Percentiles rank a stretch among this genome's conserved stretches.
Conservation (phyloP, 1,140 invertebrate species). For the Archegozetes longisetosus region DNA sequence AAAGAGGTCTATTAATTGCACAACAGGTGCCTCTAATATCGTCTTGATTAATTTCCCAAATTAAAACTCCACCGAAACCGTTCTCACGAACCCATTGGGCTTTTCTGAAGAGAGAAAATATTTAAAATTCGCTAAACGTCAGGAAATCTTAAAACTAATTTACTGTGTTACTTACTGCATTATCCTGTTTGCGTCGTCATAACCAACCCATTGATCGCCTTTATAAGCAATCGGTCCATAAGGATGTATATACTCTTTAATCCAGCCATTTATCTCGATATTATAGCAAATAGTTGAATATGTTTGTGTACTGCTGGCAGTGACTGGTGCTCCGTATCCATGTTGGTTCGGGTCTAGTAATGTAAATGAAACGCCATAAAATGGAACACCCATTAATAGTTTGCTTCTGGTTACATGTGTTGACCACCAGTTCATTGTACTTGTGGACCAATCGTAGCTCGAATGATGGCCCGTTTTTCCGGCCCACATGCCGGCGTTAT, state of each 20-base stretch:
- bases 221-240: slow-evolving; percentile 44
- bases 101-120: too few relatives aligned
- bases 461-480: not conserved
- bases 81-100: too few relatives aligned
- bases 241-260: not conserved
- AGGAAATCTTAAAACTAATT: too few relatives aligned
- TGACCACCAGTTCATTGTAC: not conserved
- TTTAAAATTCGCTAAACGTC: too few relatives aligned
- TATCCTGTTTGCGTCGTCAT: slow-evolving; percentile 48
- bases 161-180: too few relatives aligned
- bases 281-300: slow-evolving; percentile 41
- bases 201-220: slow-evolving; percentile 52
- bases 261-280: slow-evolving; percentile 62
- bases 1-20: too few relatives aligned
- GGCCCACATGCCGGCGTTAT: not conserved
- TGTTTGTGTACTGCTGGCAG: slow-evolving; percentile 31
- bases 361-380: slow-evolving; percentile 48
- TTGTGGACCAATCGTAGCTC: not conserved
- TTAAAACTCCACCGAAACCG: too few relatives aligned
- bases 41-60: too few relatives aligned
- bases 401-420: slow-evolving; percentile 37
- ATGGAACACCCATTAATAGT: slow-evolving; percentile 50
- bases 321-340: slow-evolving; percentile 58
- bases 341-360: slow-evolving; percentile 60
- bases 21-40: too few relatives aligned